Conservation (phyloP, 2,797 vertebrate genomes). For the Myoxocephalus aenaeus region DNA sequence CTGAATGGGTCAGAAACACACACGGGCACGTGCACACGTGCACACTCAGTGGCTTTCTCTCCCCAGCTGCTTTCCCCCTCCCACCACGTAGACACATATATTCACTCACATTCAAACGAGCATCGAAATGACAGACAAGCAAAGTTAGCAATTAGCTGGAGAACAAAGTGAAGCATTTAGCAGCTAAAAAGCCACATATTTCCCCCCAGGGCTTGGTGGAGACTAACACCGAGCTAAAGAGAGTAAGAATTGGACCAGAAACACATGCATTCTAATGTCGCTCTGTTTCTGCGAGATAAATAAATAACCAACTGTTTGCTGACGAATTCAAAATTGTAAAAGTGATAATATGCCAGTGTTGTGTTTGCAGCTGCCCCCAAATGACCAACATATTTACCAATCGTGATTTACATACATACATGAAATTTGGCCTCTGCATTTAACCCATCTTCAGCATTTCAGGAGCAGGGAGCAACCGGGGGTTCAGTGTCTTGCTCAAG, state of each 20-base stretch:
- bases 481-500: too few species aligned
- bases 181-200: neutral
- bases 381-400: neutral
- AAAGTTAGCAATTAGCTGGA: neutral
- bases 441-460: too few species aligned
- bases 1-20: constrained; percentile 22
- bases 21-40: neutral
- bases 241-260: neutral
- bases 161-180: neutral
- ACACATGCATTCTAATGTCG: neutral
- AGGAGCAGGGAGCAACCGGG: too few species aligned
- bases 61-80: constrained; percentile 1
- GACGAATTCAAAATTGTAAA: neutral
- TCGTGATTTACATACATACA: too few species aligned
- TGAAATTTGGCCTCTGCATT: too few species aligned
- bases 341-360: neutral
- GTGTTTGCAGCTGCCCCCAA: neutral
- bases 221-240: neutral
- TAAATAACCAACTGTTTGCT: neutral
- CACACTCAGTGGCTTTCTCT: neutral
- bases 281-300: neutral
- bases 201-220: neutral
- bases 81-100: neutral
- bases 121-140: neutral
- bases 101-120: neutral